phyloP scores from a whole-genome alignment of 2,888 invertebrate genomes.

The Leptodirus hochenwartii region DNA sequence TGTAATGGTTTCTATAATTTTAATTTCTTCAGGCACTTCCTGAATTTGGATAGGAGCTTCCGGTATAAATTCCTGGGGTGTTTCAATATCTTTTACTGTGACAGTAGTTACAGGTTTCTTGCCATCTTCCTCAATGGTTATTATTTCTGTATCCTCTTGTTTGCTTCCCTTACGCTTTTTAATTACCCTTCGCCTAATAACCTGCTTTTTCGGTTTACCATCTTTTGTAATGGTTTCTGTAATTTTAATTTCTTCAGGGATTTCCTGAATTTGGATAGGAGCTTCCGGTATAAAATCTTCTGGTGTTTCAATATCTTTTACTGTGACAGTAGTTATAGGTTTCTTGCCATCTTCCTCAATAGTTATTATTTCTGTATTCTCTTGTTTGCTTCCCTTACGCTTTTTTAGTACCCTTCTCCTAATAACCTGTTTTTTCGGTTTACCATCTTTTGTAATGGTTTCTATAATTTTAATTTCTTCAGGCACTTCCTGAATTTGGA shows the following conservation, averaged over 20 bases:
- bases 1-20: conserved; percentile 14
- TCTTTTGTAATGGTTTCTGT: conserved; percentile 11
- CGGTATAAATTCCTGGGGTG: too few relatives aligned
- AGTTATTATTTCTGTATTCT: too few relatives aligned
- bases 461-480: conserved; percentile 16
- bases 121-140: conserved; percentile 12
- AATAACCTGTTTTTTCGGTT: too few relatives aligned
- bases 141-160: conserved; percentile 20
- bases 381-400: too few relatives aligned
- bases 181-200: conserved; percentile 10
- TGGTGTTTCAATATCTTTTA: too few relatives aligned
- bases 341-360: too few relatives aligned
- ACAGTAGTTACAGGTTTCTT: conserved; percentile 23
- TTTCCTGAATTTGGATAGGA: conserved; percentile 16
- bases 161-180: conserved; percentile 15
- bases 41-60: too few relatives aligned
- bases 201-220: conserved; percentile 11
- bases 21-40: too few relatives aligned
- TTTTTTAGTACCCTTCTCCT: too few relatives aligned
- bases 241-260: conserved; percentile 18
- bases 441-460: too few relatives aligned
- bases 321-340: too few relatives aligned
- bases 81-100: conserved; percentile 12
- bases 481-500: conserved; percentile 14
- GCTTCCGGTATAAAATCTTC: too few relatives aligned